Base-by-base conservation (phyloP, 2,113 vertebrate genomes). In the Thunnus maccoyii region DNA sequence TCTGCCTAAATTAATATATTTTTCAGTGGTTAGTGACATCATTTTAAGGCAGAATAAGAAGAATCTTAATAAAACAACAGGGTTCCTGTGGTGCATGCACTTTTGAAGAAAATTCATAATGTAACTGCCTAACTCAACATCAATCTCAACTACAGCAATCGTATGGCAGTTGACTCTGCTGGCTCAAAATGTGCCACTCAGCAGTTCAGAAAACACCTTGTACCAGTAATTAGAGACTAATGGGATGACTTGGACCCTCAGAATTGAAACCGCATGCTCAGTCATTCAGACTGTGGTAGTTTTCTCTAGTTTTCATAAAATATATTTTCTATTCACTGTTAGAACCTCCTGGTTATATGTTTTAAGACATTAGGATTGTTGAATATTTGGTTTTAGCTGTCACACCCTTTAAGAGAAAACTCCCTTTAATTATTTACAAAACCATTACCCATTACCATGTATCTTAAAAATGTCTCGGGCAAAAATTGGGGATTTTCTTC, bases 121-220 rank as follows among this genome's bases (percentile, higher is more conserved):
- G 27, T 73, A 50, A 48, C 54, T 54, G 55, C 55, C 72, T 47
- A 71, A 60, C 20, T 83, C 56, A 64, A 62, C 55, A 69, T 72
- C 52, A 78, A 46, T 76, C 76, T 57, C n/a, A 72, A 15, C 17
- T 22, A 44, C 25, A 61, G 60, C 63, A 68, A 16, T n/a, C n/a
- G 54, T 55, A 60, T 55, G n/a, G 60, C 36, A 25, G 27, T 51
- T 80, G 76, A 87, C 80, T 76, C 18, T 27, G 4, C 25, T 66
- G 51, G 57, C 22, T 46, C 5, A 0, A 60, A 72, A 58, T 16
- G 16, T 63, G 12, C 52, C 62, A 70, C 72, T 73, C 65, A 85
- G 72, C 72, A 67, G 63, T 76, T 87, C 67, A 85, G 52, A 80
- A 70, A 69, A 73, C 69, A 83, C 64, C 60, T 69, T 82, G 80